Percentiles rank a stretch among this genome's conserved stretches.
These are phyloP conservation scores for Anoplolepis gracilipes DNA, from an alignment of 1,140 invertebrate species.

Conservation along the genomic window DNA sequence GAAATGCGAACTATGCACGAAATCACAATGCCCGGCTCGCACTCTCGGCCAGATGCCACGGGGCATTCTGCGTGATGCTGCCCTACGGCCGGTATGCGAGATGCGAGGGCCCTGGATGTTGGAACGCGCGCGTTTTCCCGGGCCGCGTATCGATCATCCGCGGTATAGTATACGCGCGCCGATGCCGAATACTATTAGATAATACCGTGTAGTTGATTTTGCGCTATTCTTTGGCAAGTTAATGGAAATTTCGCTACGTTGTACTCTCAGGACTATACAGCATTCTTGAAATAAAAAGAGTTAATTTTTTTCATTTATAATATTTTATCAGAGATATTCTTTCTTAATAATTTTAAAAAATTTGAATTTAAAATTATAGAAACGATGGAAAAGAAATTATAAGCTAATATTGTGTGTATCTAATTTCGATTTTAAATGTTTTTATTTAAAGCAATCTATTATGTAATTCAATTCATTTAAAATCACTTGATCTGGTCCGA, in stretches of 20 bases:
- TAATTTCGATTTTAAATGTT: background rate
- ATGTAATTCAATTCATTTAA: background rate
- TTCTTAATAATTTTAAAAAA: background rate
- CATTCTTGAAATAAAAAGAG: background rate
- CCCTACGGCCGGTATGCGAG: constrained; percentile 52
- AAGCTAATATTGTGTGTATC: too few relatives aligned
- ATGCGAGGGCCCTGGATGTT: constrained; percentile 45
- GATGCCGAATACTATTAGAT: constrained; percentile 28
- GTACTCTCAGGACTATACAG: background rate
- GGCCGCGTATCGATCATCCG: constrained; percentile 46
- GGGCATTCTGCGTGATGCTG: constrained; percentile 62
- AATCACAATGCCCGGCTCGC: constrained; percentile 68
- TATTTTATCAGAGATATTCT: background rate
- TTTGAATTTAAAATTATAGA: background rate
- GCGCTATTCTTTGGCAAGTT: background rate
- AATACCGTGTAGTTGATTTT: constrained; percentile 33
- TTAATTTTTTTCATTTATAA: background rate
- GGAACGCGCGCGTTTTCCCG: constrained; percentile 54
- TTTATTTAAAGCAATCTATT: background rate
- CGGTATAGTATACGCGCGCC: background rate
- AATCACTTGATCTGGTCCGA: too few relatives aligned
- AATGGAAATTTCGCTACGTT: constrained; percentile 5
- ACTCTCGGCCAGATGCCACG: constrained; percentile 73
- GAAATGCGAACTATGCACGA: constrained; percentile 73
- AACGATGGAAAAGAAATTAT: background rate